Percentiles rank a stretch among this genome's conserved stretches.
Conservation (phyloP, 2,888 invertebrate species). For the Melieria omissa region DNA sequence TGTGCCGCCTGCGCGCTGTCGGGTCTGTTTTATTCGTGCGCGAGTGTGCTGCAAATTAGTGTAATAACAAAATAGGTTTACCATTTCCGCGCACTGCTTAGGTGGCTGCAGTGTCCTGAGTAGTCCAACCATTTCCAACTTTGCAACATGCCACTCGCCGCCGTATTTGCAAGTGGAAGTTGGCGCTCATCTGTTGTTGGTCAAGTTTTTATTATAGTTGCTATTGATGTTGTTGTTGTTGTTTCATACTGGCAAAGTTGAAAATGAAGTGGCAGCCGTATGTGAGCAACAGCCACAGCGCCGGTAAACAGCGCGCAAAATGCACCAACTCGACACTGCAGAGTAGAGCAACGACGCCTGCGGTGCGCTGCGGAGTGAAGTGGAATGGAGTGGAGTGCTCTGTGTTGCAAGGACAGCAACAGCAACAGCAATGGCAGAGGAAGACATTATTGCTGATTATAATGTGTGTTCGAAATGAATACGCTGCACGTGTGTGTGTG, state of each 20-base stretch:
- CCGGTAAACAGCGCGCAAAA: too few species aligned
- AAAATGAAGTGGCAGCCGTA: slow-evolving; percentile 21
- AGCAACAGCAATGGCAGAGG: too few species aligned
- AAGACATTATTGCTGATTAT: too few species aligned
- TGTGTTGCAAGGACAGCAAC: too few species aligned
- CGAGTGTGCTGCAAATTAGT: slow-evolving; percentile 36
- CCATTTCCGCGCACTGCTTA: slow-evolving; percentile 38
- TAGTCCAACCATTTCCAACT: too few species aligned
- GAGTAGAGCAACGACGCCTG: too few species aligned
- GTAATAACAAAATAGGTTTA: slow-evolving; percentile 42
- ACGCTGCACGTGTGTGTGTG: too few species aligned
- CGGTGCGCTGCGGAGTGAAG: too few species aligned
- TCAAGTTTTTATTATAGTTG: slow-evolving; percentile 22
- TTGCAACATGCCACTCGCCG: neutral
- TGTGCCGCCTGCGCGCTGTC: slow-evolving; percentile 2
- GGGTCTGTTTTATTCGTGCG: neutral
- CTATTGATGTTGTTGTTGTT: slow-evolving; percentile 23
- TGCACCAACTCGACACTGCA: too few species aligned
- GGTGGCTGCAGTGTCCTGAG: slow-evolving; percentile 14
- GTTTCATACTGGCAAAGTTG: slow-evolving; percentile 20
- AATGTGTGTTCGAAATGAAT: too few species aligned
- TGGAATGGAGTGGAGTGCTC: too few species aligned
- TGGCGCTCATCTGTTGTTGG: neutral
- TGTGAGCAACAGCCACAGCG: too few species aligned
- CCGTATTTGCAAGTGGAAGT: neutral